These are phyloP conservation scores for Polydrusus cervinus DNA, from an alignment of 2,888 invertebrate genomes.

Conservation along the genomic window DNA sequence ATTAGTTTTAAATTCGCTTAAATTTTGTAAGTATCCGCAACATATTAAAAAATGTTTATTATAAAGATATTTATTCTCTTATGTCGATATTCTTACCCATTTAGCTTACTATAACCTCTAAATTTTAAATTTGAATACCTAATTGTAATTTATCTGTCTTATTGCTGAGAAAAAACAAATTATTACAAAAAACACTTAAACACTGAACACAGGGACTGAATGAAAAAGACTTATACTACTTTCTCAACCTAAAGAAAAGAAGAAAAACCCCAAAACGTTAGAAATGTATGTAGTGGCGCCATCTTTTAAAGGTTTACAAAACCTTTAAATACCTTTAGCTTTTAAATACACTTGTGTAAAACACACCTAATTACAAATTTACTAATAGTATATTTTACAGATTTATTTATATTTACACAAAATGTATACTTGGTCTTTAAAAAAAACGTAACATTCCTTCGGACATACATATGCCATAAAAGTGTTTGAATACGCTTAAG, in stretches of 20 bases:
- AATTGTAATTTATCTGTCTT: conserved; percentile 3
- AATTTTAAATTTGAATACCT: conserved; percentile 1
- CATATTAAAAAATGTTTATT: conserved; percentile 29
- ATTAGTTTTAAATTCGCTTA: conserved; percentile 38
- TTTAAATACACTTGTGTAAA: conserved; percentile 41
- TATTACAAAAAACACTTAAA: neutral
- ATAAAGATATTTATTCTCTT: conserved; percentile 21
- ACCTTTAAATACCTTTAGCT: conserved; percentile 37
- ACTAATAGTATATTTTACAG: conserved; percentile 46
- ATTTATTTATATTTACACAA: conserved; percentile 42
- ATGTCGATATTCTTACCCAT: conserved; percentile 15
- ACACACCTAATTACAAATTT: conserved; percentile 47
- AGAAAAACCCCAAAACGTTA: conserved; percentile 62
- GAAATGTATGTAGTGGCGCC: conserved; percentile 72
- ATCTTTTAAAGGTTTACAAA: conserved; percentile 53
- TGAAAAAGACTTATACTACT: conserved; percentile 41
- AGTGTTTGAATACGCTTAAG: neutral
- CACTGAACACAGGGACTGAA: conserved; percentile 43
- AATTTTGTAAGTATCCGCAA: conserved; percentile 34
- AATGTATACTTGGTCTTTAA: conserved; percentile 24
- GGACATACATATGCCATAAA: neutral
- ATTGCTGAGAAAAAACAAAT: conserved; percentile 1
- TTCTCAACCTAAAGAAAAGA: conserved; percentile 31
- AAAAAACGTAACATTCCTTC: conserved; percentile 5
- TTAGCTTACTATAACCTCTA: neutral